A percentile compares a stretch with the other conserved stretches of the same genome.
These are phyloP conservation scores for Pocillopora grandis DNA, from an alignment of 92 coral and sea anemone genomes.

Conservation along the genomic window DNA sequence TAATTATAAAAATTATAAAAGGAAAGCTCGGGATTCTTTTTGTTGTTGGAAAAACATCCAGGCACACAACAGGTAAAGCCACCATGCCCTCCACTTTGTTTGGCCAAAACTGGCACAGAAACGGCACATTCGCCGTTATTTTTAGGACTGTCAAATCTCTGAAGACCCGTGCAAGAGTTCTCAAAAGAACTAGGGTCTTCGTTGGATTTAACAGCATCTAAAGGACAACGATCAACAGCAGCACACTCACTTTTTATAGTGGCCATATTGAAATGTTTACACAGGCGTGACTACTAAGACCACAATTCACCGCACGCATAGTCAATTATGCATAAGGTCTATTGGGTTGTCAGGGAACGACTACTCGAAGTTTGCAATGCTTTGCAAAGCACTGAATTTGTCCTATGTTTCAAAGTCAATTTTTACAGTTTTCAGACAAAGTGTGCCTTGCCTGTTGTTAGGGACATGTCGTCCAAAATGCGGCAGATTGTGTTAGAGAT, in stretches of 20 bases:
- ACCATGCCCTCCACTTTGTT: constrained; percentile 32
- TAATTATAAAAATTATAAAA: no score
- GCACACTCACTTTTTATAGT: not conserved
- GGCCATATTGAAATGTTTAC: not conserved
- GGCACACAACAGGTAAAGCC: constrained; percentile 25
- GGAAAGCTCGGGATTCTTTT: not conserved
- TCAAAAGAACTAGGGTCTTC: constrained; percentile 28
- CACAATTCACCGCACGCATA: constrained; percentile 11
- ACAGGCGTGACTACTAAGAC: constrained; percentile 16
- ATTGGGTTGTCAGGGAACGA: constrained; percentile 47
- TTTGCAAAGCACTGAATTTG: constrained; percentile 45
- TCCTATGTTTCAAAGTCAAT: not conserved
- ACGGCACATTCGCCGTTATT: not conserved
- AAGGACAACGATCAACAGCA: not conserved
- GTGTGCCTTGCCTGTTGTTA: constrained; percentile 28
- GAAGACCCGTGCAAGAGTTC: constrained; percentile 15
- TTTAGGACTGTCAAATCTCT: not conserved
- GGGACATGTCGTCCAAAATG: not conserved
- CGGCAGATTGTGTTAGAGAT: not conserved
- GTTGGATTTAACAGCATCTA: not conserved
- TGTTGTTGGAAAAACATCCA: not conserved
- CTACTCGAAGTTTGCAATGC: constrained; percentile 43
- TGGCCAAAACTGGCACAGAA: not conserved
- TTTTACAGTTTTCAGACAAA: constrained; percentile 26
- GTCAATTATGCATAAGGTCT: no score